Conservation (phyloP, 2,113 vertebrate species). For the Cyanoliseus patagonus region DNA sequence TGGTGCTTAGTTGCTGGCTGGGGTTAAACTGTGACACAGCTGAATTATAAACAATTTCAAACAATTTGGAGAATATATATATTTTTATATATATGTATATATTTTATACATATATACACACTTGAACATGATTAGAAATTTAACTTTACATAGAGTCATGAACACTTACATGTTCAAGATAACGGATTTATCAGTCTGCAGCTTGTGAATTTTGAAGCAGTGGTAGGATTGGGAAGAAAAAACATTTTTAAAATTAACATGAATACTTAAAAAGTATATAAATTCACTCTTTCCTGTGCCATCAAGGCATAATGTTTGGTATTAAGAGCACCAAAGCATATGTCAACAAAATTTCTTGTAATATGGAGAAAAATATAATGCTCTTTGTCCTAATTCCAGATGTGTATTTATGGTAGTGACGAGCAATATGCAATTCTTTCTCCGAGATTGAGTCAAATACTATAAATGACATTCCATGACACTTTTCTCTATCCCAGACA, state of each 20-base stretch:
- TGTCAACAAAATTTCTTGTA: neutral
- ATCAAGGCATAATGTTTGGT: neutral
- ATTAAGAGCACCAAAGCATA: neutral
- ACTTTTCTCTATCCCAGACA: neutral
- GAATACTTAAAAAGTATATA: conserved; percentile 24
- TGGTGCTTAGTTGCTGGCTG: neutral
- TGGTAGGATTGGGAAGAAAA: conserved; percentile 40
- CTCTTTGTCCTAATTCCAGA: neutral
- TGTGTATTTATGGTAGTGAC: neutral
- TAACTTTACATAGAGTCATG: neutral
- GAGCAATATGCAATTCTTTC: neutral
- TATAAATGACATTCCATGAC: neutral
- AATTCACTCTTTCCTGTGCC: conserved; percentile 3
- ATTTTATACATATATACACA: neutral
- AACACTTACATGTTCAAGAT: neutral
- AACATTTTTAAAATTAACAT: conserved; percentile 54
- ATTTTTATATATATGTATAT: neutral
- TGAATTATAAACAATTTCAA: neutral
- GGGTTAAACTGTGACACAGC: neutral
- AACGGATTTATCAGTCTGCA: conserved; percentile 29
- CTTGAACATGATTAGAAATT: neutral
- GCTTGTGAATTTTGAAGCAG: conserved; percentile 54
- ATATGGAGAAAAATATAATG: neutral
- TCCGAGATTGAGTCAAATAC: neutral
- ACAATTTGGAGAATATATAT: neutral